Conservation (phyloP, 1,140 invertebrate species). For the Colletes gigas region DNA sequence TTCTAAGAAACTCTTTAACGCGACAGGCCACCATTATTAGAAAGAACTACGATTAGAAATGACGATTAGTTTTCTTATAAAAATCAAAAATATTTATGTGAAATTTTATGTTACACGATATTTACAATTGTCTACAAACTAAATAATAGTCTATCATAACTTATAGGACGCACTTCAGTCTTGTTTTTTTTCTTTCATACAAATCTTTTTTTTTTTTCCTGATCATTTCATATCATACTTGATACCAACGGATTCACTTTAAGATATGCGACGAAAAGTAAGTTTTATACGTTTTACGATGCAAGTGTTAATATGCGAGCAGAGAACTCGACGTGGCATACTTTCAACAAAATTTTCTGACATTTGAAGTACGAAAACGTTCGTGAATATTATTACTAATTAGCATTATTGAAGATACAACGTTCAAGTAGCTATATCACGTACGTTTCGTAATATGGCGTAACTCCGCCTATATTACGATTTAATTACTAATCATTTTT, state of each 20-base stretch:
- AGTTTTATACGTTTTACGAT: not conserved
- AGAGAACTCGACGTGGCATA: not conserved
- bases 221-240: constrained; percentile 12
- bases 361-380: not conserved
- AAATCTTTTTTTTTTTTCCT: constrained; percentile 6
- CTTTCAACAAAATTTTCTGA: not conserved
- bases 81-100: constrained; percentile 80
- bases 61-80: constrained; percentile 64
- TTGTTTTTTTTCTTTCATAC: constrained; percentile 59
- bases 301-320: not conserved
- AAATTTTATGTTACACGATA: constrained; percentile 72
- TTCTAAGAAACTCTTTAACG: not conserved
- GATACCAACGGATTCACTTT: constrained; percentile 5
- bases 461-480: not conserved
- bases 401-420: not conserved
- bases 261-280: constrained; percentile 5
- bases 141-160: constrained; percentile 24
- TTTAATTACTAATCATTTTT: not conserved
- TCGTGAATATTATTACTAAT: not conserved
- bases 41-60: constrained; percentile 8
- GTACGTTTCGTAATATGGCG: not conserved
- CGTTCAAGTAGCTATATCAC: not conserved
- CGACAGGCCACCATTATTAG: not conserved
- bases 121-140: constrained; percentile 64
- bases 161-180: constrained; percentile 65